Conservation (phyloP, 2,113 vertebrate species). For the Hypanus sabinus region DNA sequence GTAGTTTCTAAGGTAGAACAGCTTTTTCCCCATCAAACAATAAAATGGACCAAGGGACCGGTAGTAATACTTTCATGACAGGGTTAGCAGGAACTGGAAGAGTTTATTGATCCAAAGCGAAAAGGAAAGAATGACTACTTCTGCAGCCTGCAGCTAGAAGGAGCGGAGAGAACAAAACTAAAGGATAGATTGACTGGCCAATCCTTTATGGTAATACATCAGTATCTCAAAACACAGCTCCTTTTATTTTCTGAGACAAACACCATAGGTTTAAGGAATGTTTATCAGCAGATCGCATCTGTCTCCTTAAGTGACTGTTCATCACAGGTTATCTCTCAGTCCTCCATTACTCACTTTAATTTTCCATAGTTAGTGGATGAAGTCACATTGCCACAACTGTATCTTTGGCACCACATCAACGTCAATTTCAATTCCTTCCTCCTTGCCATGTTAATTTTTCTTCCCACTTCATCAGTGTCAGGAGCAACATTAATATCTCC, state of each 20-base stretch:
- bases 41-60: background rate
- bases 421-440: background rate
- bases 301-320: background rate
- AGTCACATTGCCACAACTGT: background rate
- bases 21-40: background rate
- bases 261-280: background rate
- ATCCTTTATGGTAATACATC: background rate
- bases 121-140: background rate
- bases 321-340: background rate
- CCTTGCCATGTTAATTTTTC: background rate
- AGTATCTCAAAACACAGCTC: background rate
- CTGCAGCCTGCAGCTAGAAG: background rate
- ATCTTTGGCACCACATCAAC: background rate
- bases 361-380: background rate
- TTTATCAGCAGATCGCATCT: background rate
- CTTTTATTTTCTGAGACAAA: background rate
- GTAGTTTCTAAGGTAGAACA: background rate
- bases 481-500: background rate
- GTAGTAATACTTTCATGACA: background rate
- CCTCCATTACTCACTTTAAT: background rate
- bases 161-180: background rate
- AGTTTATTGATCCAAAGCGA: background rate
- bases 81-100: background rate
- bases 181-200: background rate
- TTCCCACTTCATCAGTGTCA: too few relatives aligned